Base-by-base conservation (phyloP, 2,113 vertebrate genomes). In the Cricetomys ansorgei region DNA sequence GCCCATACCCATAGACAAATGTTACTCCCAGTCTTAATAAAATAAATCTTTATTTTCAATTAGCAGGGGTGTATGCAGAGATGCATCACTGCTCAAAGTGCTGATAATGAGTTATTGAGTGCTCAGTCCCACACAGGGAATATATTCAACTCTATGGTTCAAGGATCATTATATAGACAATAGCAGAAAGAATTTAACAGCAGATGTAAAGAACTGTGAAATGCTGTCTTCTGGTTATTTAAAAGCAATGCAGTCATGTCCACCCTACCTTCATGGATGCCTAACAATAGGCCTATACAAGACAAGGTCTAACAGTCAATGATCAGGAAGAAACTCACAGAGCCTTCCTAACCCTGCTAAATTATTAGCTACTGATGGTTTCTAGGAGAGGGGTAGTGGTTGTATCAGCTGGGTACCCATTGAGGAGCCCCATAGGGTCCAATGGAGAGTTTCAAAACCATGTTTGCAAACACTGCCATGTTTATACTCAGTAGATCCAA, bases 301-400 rank as follows among this genome's bases (percentile, higher is more conserved):
- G 27, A 29, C 16, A 64, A 8, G 16, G 5, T 8, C 16, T 45
- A 45, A 84, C 31, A 34, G 4, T 64, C 40, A 31, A 5, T 7
- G 27, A 65, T 65, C 8, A 64, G 27, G 40, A 1, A 45, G 27
- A 84, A 45, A 16, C 40, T 84, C 59, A 45, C 45, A 16, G 16
- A 29, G 15, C 2, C 12, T n/a, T 15, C 0, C 12, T 43, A 1
- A 2, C 13, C 21, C 12, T 29, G 23, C 12, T 81, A 27, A 43
- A 11, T 25, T 59, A 27, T 16, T 27, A 81, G n/a, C 37, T 29
- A 13, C 7, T 62, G 57, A 31, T 43, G 27, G 15, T 31, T 43
- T 62, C 57, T 31, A 45, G 13, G 2, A 16, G 40, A 64, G 4
- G 1, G 7, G 4, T 8, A 81, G 37, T 3, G 13, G 43, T 16